phyloP scores from a whole-genome alignment of 2,113 vertebrate species.

The Actinemys pallida region DNA sequence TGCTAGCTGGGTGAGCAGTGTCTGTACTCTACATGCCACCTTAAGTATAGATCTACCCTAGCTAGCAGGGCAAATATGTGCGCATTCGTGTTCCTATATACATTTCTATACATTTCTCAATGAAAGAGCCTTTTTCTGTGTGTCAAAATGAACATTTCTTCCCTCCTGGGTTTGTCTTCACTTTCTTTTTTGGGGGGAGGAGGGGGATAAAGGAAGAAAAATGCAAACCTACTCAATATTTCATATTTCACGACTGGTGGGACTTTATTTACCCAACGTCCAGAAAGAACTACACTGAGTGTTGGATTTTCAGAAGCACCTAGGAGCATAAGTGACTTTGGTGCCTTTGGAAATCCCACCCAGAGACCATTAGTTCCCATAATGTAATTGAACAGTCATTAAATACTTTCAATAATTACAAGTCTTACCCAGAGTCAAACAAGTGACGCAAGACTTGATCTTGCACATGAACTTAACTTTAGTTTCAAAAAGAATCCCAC shows the following conservation, averaged over 20 bases:
- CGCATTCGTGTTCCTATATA: background rate
- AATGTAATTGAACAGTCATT: background rate
- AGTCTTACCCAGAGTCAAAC: background rate
- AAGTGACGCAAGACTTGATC: background rate
- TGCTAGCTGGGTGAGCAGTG: no score
- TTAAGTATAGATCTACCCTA: no score
- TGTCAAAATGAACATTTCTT: background rate
- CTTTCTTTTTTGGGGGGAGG: background rate
- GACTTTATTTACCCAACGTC: background rate
- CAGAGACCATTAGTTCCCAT: background rate
- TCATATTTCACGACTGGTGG: background rate
- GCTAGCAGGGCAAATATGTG: background rate
- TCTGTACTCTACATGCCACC: no score
- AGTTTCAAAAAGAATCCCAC: background rate
- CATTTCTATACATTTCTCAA: background rate
- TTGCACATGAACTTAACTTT: background rate
- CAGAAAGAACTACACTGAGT: background rate
- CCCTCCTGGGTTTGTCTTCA: rapidly evolving
- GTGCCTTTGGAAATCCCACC: background rate
- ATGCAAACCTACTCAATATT: background rate
- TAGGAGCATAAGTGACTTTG: background rate
- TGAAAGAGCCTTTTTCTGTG: background rate
- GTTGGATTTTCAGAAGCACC: background rate
- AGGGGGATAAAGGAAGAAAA: background rate
- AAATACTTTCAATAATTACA: background rate